A percentile compares a stretch with the other conserved stretches of the same genome.
These are phyloP conservation scores for Glossophaga mutica DNA, from an alignment of 2,797 vertebrate genomes.

Conservation along the genomic window DNA sequence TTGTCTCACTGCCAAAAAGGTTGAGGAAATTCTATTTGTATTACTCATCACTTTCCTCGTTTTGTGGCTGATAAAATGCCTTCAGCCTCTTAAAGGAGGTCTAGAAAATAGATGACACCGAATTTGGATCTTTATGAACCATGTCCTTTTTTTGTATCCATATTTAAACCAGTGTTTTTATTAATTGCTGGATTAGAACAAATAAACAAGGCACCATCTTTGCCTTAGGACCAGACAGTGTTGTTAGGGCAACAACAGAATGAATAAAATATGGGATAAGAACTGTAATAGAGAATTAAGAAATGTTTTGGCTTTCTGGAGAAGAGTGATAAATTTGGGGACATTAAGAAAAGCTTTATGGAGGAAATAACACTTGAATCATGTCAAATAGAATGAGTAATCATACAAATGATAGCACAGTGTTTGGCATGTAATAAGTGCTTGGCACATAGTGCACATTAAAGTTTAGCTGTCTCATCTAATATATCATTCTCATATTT, in stretches of 20 bases:
- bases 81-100: background rate
- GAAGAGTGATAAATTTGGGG: background rate
- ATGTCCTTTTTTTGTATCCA: background rate
- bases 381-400: slow-evolving; percentile 5
- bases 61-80: slow-evolving; percentile 11
- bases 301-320: background rate
- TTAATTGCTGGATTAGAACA: slow-evolving; percentile 6
- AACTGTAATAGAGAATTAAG: background rate
- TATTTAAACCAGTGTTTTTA: background rate
- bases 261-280: background rate
- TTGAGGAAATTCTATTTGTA: slow-evolving; percentile 7
- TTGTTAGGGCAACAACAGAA: background rate
- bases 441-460: background rate
- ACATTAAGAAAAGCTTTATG: slow-evolving; percentile 10
- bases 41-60: slow-evolving; percentile 31
- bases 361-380: background rate
- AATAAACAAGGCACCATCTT: background rate
- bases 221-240: background rate
- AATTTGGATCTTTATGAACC: slow-evolving; percentile 8
- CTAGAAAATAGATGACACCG: background rate
- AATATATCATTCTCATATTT: background rate
- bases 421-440: background rate
- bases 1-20: background rate
- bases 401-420: background rate
- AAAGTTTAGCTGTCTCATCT: background rate